Percentiles rank a stretch among this genome's conserved stretches.
Conservation (phyloP, 2,113 vertebrate species). For the Sminthopsis crassicaudata region DNA sequence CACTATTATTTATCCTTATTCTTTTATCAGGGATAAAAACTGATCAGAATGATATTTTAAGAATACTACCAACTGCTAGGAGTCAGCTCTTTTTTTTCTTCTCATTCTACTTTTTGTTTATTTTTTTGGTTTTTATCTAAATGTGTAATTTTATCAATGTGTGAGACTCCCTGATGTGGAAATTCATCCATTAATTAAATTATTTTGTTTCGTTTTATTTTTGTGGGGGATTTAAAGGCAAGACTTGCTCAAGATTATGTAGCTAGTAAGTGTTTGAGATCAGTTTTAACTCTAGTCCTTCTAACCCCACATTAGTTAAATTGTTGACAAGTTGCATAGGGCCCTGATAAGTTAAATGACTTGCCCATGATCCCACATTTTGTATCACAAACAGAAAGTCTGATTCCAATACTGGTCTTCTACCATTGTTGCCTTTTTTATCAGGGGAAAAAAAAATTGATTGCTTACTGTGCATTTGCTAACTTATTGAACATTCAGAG, state of each 20-base stretch:
- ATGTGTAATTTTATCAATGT: neutral
- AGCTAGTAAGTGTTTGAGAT: neutral
- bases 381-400: neutral
- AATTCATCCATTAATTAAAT: neutral
- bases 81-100: neutral
- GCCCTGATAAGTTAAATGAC: neutral
- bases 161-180: neutral
- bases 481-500: neutral
- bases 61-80: neutral
- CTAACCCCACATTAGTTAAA: neutral
- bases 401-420: neutral
- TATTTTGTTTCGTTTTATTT: neutral
- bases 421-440: neutral
- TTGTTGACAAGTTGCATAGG: neutral
- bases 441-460: neutral
- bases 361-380: neutral
- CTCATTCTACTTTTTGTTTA: conserved; percentile 6
- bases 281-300: neutral
- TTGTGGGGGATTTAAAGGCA: neutral
- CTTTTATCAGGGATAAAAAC: neutral
- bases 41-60: neutral
- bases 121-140: neutral
- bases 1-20: neutral
- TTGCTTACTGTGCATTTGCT: neutral
- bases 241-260: neutral